Evolutionary conservation across 2,113 vertebrate species (phyloP).

Genomic region (Xenopus tropicalis): UCB_Xtro_10.0 CM004451.2:11072001-11072500

Average conservation of each 20-base stretch:
- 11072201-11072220: constrained; percentile 6
- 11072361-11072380: constrained; percentile 10
- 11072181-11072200: background rate
- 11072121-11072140: background rate
- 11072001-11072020: constrained; percentile 1
- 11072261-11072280: too few species aligned
- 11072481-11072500: too few species aligned
- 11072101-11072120: constrained; percentile 78
- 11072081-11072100: constrained; percentile 84
- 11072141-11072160: background rate
- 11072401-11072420: background rate
- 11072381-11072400: background rate
- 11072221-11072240: background rate
- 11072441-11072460: too few species aligned
- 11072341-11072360: constrained; percentile 1
- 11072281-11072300: background rate
- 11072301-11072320: background rate
- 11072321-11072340: background rate
- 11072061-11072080: constrained; percentile 82
- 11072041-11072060: constrained; percentile 70
- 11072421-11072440: too few species aligned
- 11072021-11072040: constrained; percentile 5
- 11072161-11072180: constrained; percentile 3
- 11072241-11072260: background rate
- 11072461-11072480: too few species aligned